A percentile compares a stretch with the other conserved stretches of the same genome.
Conservation (phyloP, 2,888 invertebrate genomes). For the Syritta pipiens region DNA sequence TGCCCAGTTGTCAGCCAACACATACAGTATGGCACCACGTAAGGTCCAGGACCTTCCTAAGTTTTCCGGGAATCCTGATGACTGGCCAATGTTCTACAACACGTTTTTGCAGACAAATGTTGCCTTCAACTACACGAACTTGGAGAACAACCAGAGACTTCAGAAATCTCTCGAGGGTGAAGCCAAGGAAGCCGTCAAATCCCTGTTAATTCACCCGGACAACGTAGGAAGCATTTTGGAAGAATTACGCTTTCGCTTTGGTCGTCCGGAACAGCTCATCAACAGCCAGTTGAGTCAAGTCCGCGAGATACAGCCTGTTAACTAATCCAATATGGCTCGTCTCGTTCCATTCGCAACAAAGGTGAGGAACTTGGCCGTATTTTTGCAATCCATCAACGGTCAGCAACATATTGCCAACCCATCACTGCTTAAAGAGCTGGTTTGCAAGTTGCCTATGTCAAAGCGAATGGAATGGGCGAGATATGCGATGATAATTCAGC, state of each 20-base stretch:
- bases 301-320: slow-evolving; percentile 37
- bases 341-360: slow-evolving; percentile 55
- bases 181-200: slow-evolving; percentile 27
- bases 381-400: slow-evolving; percentile 34
- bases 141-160: slow-evolving; percentile 54
- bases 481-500: not conserved
- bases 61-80: slow-evolving; percentile 48
- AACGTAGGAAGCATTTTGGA: slow-evolving; percentile 24
- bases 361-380: slow-evolving; percentile 33
- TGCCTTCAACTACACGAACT: slow-evolving; percentile 39
- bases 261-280: no score
- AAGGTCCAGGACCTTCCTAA: slow-evolving; percentile 50
- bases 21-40: not conserved
- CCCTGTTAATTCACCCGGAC: slow-evolving; percentile 35
- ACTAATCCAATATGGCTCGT: slow-evolving; percentile 34
- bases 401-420: slow-evolving; percentile 53
- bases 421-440: slow-evolving; percentile 7
- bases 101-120: slow-evolving; percentile 41
- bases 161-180: slow-evolving; percentile 48
- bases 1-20: not conserved
- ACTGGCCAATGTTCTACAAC: slow-evolving; percentile 58
- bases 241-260: slow-evolving; percentile 42
- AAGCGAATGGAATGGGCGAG: slow-evolving; percentile 9
- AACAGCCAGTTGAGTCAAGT: slow-evolving; percentile 48
- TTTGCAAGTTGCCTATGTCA: slow-evolving; percentile 3